Conservation (phyloP, 2,888 invertebrate species). For the Sisyra terminalis region DNA sequence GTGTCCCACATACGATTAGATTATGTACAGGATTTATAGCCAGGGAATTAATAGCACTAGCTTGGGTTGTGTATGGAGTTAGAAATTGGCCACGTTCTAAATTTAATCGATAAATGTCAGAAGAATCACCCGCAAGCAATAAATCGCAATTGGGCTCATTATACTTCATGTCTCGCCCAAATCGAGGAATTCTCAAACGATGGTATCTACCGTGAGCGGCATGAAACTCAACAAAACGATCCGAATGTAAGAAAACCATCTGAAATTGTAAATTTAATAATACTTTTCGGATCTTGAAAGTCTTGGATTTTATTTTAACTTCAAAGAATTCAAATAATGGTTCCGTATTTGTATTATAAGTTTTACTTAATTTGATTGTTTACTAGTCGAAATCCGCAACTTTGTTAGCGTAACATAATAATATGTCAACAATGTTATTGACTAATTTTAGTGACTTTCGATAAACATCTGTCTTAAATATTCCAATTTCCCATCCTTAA, state of each 20-base stretch:
- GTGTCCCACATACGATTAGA: conserved; percentile 70
- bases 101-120: conserved; percentile 89
- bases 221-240: conserved; percentile 91
- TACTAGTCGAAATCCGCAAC: no score
- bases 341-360: background rate
- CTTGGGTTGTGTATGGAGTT: conserved; percentile 62
- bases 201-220: conserved; percentile 85
- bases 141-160: conserved; percentile 83
- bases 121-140: conserved; percentile 72
- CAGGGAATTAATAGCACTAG: conserved; percentile 65
- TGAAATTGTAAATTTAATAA: conserved; percentile 25
- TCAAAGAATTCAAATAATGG: no score
- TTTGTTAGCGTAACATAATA: no score
- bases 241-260: conserved; percentile 78
- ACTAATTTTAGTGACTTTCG: no score
- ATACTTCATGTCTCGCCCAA: conserved; percentile 87
- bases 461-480: no score
- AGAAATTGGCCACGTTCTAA: conserved; percentile 90
- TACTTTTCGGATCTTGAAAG: no score
- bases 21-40: conserved; percentile 79
- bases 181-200: conserved; percentile 80
- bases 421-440: no score
- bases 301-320: no score
- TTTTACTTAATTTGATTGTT: no score
- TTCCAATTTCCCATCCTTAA: no score